phyloP scores from a whole-genome alignment of 2,888 invertebrate genomes.

The Stenoptilia bipunctidactyla region DNA sequence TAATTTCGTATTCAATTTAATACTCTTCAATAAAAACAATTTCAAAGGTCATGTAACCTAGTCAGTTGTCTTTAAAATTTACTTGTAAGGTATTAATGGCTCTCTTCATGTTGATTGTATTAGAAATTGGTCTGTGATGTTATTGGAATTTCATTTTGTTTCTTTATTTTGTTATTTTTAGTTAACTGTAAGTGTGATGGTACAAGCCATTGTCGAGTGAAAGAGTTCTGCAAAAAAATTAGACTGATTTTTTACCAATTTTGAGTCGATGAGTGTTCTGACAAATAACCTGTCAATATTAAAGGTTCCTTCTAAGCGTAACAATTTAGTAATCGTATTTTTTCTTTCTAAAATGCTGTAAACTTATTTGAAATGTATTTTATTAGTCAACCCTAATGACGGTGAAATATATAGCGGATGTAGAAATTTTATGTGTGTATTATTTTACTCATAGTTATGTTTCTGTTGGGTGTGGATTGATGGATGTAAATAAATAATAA shows the following conservation, averaged over 20 bases:
- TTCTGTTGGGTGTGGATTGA: no score
- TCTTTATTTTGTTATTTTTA: not conserved
- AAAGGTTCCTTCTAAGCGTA: not conserved
- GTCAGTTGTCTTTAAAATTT: no score
- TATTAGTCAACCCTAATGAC: constrained; percentile 57
- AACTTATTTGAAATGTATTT: constrained; percentile 44
- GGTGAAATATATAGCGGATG: constrained; percentile 64
- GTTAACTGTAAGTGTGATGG: not conserved
- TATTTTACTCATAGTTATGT: constrained; percentile 34
- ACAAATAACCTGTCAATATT: not conserved
- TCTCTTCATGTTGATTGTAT: constrained; percentile 6
- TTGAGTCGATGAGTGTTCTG: constrained; percentile 1
- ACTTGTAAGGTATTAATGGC: no score
- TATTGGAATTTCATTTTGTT: not conserved
- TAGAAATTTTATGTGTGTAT: constrained; percentile 55
- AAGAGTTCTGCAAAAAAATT: constrained; percentile 1
- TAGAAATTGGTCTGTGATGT: constrained; percentile 11
- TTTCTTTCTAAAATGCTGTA: constrained; percentile 40
- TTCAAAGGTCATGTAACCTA: no score
- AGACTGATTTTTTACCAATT: not conserved
- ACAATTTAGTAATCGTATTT: constrained; percentile 23
- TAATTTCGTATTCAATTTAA: no score
- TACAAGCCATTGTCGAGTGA: not conserved
- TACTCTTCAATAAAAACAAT: no score
- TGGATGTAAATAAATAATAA: no score